phyloP scores from a whole-genome alignment of 2,797 vertebrate genomes.

The Microcaecilia unicolor region DNA sequence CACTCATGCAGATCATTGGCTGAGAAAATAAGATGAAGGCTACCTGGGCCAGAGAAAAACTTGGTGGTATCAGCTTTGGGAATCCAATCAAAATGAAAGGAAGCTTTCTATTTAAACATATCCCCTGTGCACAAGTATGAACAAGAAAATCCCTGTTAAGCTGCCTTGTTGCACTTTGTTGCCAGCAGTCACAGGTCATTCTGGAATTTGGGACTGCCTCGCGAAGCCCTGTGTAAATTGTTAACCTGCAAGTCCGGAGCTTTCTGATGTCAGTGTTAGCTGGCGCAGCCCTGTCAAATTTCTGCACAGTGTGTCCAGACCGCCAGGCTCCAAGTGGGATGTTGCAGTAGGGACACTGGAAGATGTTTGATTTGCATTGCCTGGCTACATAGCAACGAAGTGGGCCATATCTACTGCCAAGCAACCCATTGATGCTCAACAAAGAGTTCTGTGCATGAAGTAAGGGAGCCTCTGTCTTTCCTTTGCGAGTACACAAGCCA shows the following conservation, averaged over 20 bases:
- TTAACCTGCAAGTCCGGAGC: conserved; percentile 16
- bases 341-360: conserved; percentile 18
- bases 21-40: too few relatives aligned
- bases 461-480: background rate
- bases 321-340: conserved; percentile 11
- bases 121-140: conserved; percentile 57
- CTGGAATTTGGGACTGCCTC: conserved; percentile 54
- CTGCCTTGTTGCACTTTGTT: conserved; percentile 70
- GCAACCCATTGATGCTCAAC: background rate
- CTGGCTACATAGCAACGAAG: background rate
- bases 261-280: conserved; percentile 30
- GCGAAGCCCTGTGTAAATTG: conserved; percentile 39
- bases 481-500: too few relatives aligned
- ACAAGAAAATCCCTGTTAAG: conserved; percentile 79
- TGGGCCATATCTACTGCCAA: background rate
- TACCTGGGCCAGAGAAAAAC: background rate
- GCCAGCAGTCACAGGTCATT: conserved; percentile 42
- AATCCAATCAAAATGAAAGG: conserved; percentile 17
- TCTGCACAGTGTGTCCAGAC: conserved; percentile 17
- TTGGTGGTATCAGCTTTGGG: background rate
- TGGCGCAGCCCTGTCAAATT: conserved; percentile 36
- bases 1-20: too few relatives aligned
- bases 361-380: conserved; percentile 2
- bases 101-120: conserved; percentile 32
- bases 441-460: background rate